Evolutionary conservation across 2,797 vertebrate species (phyloP), one percentile per base, ranked within the genome.

Genomic region (Schizothorax lantsangensis): DNA sequence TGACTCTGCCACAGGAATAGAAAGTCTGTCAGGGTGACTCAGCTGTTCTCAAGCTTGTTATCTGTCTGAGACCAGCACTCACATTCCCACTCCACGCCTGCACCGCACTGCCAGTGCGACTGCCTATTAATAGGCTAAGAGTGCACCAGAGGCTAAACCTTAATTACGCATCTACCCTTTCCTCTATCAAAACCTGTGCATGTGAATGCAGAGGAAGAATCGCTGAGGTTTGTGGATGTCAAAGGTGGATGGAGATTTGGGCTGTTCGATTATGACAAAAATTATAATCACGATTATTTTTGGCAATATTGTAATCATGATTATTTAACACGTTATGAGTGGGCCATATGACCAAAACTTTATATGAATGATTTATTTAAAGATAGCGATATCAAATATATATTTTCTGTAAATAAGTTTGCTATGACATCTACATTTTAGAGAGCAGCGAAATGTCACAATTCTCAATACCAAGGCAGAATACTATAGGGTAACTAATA

Each of bases 1-100:
- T 89, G 85, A 88, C 75, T 75, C 81, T 73, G 54, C 78, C 33
- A 83, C 81, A 81, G 84, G 81, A 90, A 89, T 85, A 81, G 88
- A 90, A 88, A 88, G 59, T 52, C 85, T 74, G 74, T 86, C 89
- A 87, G 85, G 83, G 88, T 91, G 91, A 89, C 91, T 91, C 91
- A 85, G 91, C 90, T 91, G 68, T 89, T 91, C 81, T 90, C 64
- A 73, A 82, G 90, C 89, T 79, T 81, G 88, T 88, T 84, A 84
- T 57, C 62, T 38, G 72, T 89, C 89, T 87, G 74, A 89, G 79
- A 64, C 83, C 7, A 89, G 88, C 5, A 54, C 85, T 90, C 84
- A 38, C 82, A 85, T 91, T 92, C 85, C 90, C 87, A 74, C 83
- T 87, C 83, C 83, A 89, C 75, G 75, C 78, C 81, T 79, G 81